Base-by-base conservation (phyloP, 2,113 vertebrate genomes). In the Cricetomys ansorgei region DNA sequence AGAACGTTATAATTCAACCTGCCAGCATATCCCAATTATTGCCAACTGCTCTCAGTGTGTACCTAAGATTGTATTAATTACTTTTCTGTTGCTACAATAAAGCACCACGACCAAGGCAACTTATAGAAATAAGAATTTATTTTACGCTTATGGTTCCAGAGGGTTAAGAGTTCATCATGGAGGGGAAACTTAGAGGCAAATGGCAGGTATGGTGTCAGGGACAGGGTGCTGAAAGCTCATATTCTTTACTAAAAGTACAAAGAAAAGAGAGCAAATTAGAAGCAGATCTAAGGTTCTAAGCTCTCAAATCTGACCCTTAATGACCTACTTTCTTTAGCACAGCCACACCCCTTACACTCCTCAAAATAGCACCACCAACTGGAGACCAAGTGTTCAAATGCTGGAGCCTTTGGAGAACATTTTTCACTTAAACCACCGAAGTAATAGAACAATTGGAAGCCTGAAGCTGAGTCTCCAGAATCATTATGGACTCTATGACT, bases 1-100 rank as follows among this genome's bases (percentile, higher is more conserved):
- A 53, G 43, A 53, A 88, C 45, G 29, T 64, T 92, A 40, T 90
- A 94, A 97, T 95, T 97, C 92, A 88, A 84, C n/a, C 27, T 86
- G 64, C 31, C 1, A 2, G 17, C 34, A 76, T 40, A 57, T 13
- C 12, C 43, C 40, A 88, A 34, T 94, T 87, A 77, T 45, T 50
- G 50, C 45, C 57, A 86, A 8, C 8, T 43, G 21, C 48, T 80
- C 77, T 80, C 50, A 25, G 19, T 23, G 77, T 55, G 6, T 55
- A n/a, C 12, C 50, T 55, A 55, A 37, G 50, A 55, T n/a, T 37
- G 7, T 12, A n/a, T 80, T 53, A 80, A 80, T 79, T 55, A 2
- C 34, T 37, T 79, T 79, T 31, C 45, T 79, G 76, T 79, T 79
- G 76, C 31, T 79, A 79, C 45, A 79, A 37, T 37, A 79, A 79